Base-by-base conservation (phyloP, 2,797 vertebrate genomes). In the Paramormyrops hopkinsi region DNA sequence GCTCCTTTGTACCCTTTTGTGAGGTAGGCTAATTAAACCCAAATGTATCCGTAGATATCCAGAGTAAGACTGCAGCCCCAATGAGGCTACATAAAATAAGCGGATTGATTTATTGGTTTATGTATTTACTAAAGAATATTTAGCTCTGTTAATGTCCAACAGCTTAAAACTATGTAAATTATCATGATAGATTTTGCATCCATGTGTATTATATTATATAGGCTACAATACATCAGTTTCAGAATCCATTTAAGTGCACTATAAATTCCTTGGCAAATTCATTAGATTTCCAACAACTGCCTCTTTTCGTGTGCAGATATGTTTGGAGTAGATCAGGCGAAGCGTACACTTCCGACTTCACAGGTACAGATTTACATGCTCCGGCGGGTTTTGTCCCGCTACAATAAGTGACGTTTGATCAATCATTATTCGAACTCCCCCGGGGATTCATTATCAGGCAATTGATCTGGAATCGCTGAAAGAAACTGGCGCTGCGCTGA, bases 401-500 rank as follows among this genome's bases (percentile, higher is more conserved):
- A 65, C 51, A 12, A 65, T 53, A 50, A 84, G 29, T 65, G 14
- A 82, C 73, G 50, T 83, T 90, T 90, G 86, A 90, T 90, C 86
- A 8, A 53, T 48, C 29, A 41, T 46, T 46, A 46, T 53, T 37
- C 4, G 85, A 59, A 86, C 88, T 25, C 88, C 54, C 53, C 29
- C 37, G 44, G 69, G 90, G 88, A 65, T 90, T 88, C 33, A 87
- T 90, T 89, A 90, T 90, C 37, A 51, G 69, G 84, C 76, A 56
- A 79, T 87, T 90, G 83, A 86, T 89, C 87, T 83, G 25, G 22
- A 87, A 82, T 59, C 33, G 44, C 85, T 65, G 56, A 62, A 89
- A 89, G 65, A 25, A 89, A 65, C 51, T 65, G 50, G 59, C 59
- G 87, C 4, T 83, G 69, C 51, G 14, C 12, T 69, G 88, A 89